Evolutionary conservation across 2,888 invertebrate genomes (phyloP).

Genomic region (Xanthorhoe designata): DNA sequence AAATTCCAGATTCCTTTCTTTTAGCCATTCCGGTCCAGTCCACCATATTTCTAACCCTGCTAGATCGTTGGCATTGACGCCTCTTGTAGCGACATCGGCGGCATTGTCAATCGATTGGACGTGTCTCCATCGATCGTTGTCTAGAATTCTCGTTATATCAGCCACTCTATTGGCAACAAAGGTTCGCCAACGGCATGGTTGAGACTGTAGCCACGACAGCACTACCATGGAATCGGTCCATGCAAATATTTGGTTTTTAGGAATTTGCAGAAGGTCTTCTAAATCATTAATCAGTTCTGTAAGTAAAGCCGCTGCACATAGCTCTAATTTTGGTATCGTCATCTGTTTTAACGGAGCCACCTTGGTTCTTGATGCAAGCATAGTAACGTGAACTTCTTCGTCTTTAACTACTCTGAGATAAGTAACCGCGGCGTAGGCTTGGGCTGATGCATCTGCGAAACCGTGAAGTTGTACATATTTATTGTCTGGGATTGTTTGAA

Average conservation of each 20-base stretch:
- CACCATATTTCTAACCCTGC: too few species aligned
- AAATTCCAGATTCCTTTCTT: too few species aligned
- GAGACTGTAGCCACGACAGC: conserved; percentile 35
- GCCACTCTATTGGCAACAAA: conserved; percentile 34
- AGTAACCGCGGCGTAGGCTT: conserved; percentile 32
- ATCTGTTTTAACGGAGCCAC: conserved; percentile 42
- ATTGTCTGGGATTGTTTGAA: background rate
- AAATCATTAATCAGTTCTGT: conserved; percentile 30
- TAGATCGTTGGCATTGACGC: too few species aligned
- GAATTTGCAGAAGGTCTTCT: conserved; percentile 25
- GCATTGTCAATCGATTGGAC: conserved; percentile 29
- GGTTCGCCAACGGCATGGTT: conserved; percentile 32
- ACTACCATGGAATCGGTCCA: conserved; percentile 40
- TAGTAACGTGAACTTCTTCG: conserved; percentile 3
- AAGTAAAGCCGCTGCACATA: conserved; percentile 43
- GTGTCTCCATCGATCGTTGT: conserved; percentile 29
- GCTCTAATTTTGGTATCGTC: conserved; percentile 42
- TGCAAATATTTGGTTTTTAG: conserved; percentile 17
- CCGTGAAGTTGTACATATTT: background rate
- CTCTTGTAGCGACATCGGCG: conserved; percentile 37
- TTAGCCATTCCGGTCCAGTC: too few species aligned
- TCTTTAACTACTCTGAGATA: conserved; percentile 4
- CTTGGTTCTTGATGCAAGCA: conserved; percentile 5
- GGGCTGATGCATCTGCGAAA: conserved; percentile 4
- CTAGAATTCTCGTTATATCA: conserved; percentile 24